A percentile compares a stretch with the other conserved stretches of the same genome.
These are phyloP conservation scores for Hylyphantes graminicola DNA, from an alignment of 1,140 invertebrate species.

Conservation along the genomic window DNA sequence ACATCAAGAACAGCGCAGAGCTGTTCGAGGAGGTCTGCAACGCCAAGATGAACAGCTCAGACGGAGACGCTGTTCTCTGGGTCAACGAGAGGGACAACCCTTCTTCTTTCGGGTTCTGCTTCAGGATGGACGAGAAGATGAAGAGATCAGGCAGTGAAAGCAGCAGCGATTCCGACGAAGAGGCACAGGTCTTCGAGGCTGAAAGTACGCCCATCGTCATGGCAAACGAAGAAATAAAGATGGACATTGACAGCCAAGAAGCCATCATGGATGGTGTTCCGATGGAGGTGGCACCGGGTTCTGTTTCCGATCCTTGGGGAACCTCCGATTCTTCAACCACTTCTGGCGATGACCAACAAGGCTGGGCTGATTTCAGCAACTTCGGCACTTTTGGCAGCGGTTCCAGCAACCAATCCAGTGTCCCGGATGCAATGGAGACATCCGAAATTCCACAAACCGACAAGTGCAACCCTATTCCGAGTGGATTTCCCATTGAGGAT, in stretches of 20 bases:
- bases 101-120: background rate
- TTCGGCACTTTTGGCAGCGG: constrained; percentile 47
- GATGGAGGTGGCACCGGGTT: constrained; percentile 65
- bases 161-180: constrained; percentile 68
- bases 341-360: constrained; percentile 51
- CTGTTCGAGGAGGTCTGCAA: constrained; percentile 73
- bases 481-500: too few species aligned
- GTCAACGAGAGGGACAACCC: background rate
- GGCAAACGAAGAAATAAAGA: constrained; percentile 67
- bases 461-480: too few species aligned
- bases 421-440: constrained; percentile 42
- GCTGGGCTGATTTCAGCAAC: constrained; percentile 65
- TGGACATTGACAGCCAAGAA: constrained; percentile 71
- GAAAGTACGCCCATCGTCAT: constrained; percentile 55
- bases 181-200: constrained; percentile 62
- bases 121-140: constrained; percentile 11
- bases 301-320: constrained; percentile 66
- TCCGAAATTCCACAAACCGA: background rate
- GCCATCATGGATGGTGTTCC: constrained; percentile 64
- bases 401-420: constrained; percentile 19
- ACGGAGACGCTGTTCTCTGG: constrained; percentile 54
- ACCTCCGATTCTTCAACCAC: constrained; percentile 56
- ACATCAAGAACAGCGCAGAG: constrained; percentile 67
- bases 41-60: constrained; percentile 64
- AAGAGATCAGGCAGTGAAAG: constrained; percentile 58